phyloP scores from a whole-genome alignment of 2,113 vertebrate genomes.

The Phrynosoma blainvillii region DNA sequence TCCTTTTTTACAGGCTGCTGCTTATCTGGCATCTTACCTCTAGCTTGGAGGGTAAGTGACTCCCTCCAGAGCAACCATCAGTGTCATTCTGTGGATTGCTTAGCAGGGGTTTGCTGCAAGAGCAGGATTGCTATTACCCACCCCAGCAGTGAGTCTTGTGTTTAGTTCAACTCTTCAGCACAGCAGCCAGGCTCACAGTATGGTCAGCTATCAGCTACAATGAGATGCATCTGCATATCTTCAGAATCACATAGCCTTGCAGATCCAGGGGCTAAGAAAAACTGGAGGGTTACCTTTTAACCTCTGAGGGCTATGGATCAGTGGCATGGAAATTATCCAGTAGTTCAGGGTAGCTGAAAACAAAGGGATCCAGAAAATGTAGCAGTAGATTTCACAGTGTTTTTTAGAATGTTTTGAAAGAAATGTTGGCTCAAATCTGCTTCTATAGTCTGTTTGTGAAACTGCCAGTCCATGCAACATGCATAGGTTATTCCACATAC shows the following conservation, averaged over 20 bases:
- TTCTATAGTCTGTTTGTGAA: background rate
- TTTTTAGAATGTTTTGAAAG: background rate
- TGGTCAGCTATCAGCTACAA: constrained; percentile 17
- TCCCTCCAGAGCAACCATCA: constrained; percentile 59
- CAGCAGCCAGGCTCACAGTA: background rate
- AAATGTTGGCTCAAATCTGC: background rate
- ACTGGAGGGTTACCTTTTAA: background rate
- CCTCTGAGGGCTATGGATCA: background rate
- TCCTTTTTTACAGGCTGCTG: constrained; percentile 45
- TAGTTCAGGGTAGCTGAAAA: background rate
- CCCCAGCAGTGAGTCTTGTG: constrained; percentile 47
- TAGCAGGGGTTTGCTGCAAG: constrained; percentile 53
- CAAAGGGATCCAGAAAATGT: constrained; percentile 1
- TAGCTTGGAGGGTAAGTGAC: constrained; percentile 63
- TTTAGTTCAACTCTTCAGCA: constrained; percentile 52
- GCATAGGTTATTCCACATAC: background rate
- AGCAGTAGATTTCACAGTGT: background rate
- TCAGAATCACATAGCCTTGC: background rate
- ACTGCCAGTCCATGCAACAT: background rate
- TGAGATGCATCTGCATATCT: background rate
- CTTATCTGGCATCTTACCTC: constrained; percentile 59
- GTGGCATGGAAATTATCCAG: background rate
- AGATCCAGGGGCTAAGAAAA: constrained; percentile 23
- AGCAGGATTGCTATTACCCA: constrained; percentile 55
- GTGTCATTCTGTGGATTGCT: constrained; percentile 52